Percentiles rank a stretch among this genome's conserved stretches.
Evolutionary conservation across 2,888 invertebrate genomes (phyloP).

Genomic region (Megastigmus dorsalis): DNA sequence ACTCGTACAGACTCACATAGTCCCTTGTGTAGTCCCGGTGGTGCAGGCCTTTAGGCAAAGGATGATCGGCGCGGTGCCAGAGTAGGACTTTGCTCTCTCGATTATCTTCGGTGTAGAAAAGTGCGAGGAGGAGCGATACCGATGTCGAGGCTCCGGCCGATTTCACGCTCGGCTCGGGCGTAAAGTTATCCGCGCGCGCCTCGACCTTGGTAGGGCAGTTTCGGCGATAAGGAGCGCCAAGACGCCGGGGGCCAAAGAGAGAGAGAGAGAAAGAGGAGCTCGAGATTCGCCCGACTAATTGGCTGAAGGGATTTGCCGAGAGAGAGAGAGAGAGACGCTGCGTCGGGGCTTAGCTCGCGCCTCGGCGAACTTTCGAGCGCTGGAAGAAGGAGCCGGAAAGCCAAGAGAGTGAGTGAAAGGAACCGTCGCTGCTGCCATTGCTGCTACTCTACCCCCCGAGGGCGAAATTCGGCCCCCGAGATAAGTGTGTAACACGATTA

Average conservation of each 20-base stretch:
- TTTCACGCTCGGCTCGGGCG: too few species aligned
- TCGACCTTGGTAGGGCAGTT: too few species aligned
- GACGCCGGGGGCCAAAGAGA: too few species aligned
- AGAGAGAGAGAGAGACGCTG: not conserved
- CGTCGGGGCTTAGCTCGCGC: slow-evolving; percentile 3
- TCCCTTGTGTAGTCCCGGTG: too few species aligned
- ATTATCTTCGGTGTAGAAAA: too few species aligned
- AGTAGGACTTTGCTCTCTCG: too few species aligned
- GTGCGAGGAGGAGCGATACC: not conserved
- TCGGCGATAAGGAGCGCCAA: too few species aligned
- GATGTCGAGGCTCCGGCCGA: slow-evolving; percentile 10
- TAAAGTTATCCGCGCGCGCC: too few species aligned
- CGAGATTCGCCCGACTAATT: not conserved
- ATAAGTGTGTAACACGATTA: slow-evolving; percentile 19
- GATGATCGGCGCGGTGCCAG: not conserved
- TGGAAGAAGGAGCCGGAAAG: not conserved
- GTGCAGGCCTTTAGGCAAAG: too few species aligned
- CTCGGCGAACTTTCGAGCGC: slow-evolving; percentile 11
- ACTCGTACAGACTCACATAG: too few species aligned
- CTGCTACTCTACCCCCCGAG: too few species aligned
- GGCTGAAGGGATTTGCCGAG: not conserved
- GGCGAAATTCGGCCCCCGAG: not conserved
- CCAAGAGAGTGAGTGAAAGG: not conserved
- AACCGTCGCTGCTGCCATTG: not conserved
- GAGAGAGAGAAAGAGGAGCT: too few species aligned